phyloP scores from a whole-genome alignment of 2,888 invertebrate species.

The Sinhomidia bicolor region DNA sequence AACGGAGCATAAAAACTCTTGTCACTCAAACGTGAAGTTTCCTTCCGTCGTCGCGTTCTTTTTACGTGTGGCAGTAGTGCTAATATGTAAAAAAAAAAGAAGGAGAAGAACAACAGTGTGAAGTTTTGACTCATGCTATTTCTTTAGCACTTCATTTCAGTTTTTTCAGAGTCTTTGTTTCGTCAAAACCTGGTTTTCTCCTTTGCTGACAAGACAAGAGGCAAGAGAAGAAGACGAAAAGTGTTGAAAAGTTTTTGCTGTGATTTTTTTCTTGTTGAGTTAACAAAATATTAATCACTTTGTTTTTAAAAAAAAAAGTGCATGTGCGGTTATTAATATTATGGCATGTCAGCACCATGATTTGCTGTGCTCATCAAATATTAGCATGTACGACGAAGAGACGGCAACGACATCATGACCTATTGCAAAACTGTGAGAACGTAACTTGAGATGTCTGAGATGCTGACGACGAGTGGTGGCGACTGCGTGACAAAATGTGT shows the following conservation, averaged over 20 bases:
- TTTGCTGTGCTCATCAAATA: constrained; percentile 53
- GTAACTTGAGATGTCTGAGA: constrained; percentile 62
- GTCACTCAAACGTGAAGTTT: constrained; percentile 53
- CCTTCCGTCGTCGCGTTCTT: constrained; percentile 33
- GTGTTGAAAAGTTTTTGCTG: constrained; percentile 6
- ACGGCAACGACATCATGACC: constrained; percentile 68
- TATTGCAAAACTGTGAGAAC: constrained; percentile 67
- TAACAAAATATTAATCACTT: constrained; percentile 39
- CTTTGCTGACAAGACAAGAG: constrained; percentile 8
- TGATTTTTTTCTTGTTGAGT: constrained; percentile 24
- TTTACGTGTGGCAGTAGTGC: neutral
- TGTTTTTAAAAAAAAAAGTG: constrained; percentile 27
- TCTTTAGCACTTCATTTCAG: neutral
- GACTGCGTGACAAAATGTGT: constrained; percentile 51
- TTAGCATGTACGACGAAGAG: constrained; percentile 48
- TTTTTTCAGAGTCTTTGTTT: neutral
- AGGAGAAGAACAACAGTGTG: neutral
- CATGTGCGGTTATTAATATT: constrained; percentile 21
- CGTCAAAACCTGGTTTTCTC: neutral
- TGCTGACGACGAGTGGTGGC: constrained; percentile 27
- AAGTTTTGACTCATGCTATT: neutral
- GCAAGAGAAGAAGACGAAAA: too few relatives aligned
- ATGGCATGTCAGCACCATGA: constrained; percentile 64
- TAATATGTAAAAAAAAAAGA: too few relatives aligned
- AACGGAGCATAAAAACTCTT: constrained; percentile 32